Conservation (phyloP, 2,888 invertebrate species). For the Dilophus febrilis region DNA sequence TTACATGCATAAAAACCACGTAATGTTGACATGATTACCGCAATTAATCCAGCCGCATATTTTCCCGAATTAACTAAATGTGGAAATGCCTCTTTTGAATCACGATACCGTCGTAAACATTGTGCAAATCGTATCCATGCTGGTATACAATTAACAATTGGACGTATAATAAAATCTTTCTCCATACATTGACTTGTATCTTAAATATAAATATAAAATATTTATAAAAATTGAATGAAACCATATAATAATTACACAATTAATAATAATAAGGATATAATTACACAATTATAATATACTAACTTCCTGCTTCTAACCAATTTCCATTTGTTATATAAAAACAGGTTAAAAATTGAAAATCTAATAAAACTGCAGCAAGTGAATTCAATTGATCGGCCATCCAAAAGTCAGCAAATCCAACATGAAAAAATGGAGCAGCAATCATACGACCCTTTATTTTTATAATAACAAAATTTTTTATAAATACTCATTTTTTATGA, state of each 20-base stretch:
- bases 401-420: conserved; percentile 97
- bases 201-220: conserved; percentile 13
- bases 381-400: conserved; percentile 96
- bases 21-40: conserved; percentile 69
- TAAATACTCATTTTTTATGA: not conserved
- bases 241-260: too few relatives aligned
- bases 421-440: conserved; percentile 82
- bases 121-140: conserved; percentile 98
- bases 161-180: conserved; percentile 57
- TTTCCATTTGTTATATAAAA: conserved; percentile 71
- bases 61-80: conserved; percentile 97
- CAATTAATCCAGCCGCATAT: conserved; percentile 93
- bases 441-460: conserved; percentile 68
- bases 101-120: conserved; percentile 86
- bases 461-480: conserved; percentile 15
- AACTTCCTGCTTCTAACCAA: conserved; percentile 48
- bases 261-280: not conserved
- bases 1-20: conserved; percentile 45
- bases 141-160: conserved; percentile 79
- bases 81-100: conserved; percentile 83
- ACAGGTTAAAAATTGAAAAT: conserved; percentile 86
- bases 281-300: not conserved
- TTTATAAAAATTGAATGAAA: conserved; percentile 1
- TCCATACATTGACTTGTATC: conserved; percentile 49
- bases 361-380: conserved; percentile 45